Base-by-base conservation (phyloP, 1,140 invertebrate genomes). In the Achatina immaculata region DNA sequence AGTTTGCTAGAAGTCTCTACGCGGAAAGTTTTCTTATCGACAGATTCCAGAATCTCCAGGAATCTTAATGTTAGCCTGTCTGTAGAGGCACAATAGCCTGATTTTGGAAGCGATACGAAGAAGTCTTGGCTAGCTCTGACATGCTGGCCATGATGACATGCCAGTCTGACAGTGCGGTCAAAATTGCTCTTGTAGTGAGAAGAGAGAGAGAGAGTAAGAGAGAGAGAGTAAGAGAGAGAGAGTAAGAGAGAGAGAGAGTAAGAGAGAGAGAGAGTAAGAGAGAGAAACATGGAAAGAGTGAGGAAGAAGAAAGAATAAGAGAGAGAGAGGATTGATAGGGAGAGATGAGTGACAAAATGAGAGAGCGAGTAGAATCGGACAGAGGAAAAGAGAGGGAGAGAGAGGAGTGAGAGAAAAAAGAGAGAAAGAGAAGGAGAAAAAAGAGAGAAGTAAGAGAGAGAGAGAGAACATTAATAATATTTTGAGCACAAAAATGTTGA, bases 321-420 rank as follows among this genome's bases (percentile, higher is more conserved):
- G 43, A 73, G 28, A 73, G 71, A 68, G 38, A 68, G 31, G n/a
- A n/a, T n/a, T n/a, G n/a, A n/a, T n/a, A 55, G 48, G 24, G 48
- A 55, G 48, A 45, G 24, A 24, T 21, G 51, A 66, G 21, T 55
- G 69, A 55, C 4, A 55, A 38, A 66, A 6, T 6, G 62, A 55
- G 16, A 28, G 62, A 51, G 62, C 38, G 62, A 38, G 42, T 36
- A 58, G 62, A n/a, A 51, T 6, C 38, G 45, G 62, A n/a, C 38
- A 45, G 40, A 43, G 62, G 45, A 28, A 58, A 55, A 78, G 71
- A 75, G 58, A 75, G 80, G 78, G 38, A 58, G 69, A 62, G 72
- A 58, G 48, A 42, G 69, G 43, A 19, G 21, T 36, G 24, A 40
- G 43, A 28, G n/a, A 38, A 78, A 34, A 62, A 55, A 62, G 55